Base-by-base conservation (phyloP, 2,888 invertebrate species). In the Gnatocerus cornutus region DNA sequence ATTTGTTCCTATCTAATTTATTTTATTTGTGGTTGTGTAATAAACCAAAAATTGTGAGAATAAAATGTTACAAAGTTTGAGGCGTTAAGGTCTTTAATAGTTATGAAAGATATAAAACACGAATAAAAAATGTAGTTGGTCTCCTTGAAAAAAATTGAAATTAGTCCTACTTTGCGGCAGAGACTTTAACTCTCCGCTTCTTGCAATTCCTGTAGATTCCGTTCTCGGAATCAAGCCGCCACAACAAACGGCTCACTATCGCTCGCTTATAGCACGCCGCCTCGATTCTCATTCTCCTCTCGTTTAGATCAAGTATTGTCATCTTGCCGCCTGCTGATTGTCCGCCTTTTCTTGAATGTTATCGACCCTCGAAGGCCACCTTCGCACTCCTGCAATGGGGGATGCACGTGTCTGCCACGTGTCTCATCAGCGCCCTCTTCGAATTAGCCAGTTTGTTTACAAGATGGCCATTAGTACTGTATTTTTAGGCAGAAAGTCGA, bases 381-480 rank as follows among this genome's bases (percentile, higher is more conserved):
- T 43, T 37, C 37, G 10, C 39, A 12, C 5, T 33, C 33, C 33
- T 21, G 33, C 33, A 41, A 48, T 9, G 6, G 48, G n/a, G 5
- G 12, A 6, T n/a, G 41, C 61, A 61, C 61, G 61, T 61, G 61
- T 12, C 37, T 16, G 50, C 61, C 50, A 50, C 61, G 50, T 61
- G 48, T 30, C 61, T 12, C 30, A 4, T 6, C 56, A 37, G 39
- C 45, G 16, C 37, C 39, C 50, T 16, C 48, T 21, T 37, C 39
- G 61, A 50, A 61, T 61, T 61, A 61, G 61, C 48, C 61, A 37
- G 37, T 61, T 61, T 61, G 61, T 61, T 50, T 61, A 61, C 61
- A 50, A 10, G 61, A 61, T 61, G 37, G 48, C 61, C 61, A 61
- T 61, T 61, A 61, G 50, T 43, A 9, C 10, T 37, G 50, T 61